phyloP scores from a whole-genome alignment of 53 echinoderm and acorn worm species.

The Temnopleurus reevesii region DNA sequence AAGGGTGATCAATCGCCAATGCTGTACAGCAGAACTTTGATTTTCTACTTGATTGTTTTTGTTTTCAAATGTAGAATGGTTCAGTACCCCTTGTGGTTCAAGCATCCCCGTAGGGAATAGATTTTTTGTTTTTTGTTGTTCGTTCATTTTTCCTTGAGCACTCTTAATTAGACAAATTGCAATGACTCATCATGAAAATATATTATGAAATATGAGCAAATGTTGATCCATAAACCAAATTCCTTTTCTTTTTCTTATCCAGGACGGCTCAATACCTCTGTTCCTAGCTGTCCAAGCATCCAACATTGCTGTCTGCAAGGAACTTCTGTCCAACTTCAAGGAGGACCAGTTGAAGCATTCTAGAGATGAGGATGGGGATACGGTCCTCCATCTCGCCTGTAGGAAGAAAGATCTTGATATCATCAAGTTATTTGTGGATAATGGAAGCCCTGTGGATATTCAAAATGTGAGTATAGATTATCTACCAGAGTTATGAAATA shows the following conservation, averaged over 20 bases:
- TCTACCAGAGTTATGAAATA: background rate
- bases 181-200: too few species aligned
- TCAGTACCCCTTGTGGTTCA: too few species aligned
- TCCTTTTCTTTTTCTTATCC: background rate
- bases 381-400: constrained; percentile 81
- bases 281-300: constrained; percentile 78
- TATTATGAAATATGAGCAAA: too few species aligned
- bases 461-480: constrained; percentile 77
- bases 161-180: too few species aligned
- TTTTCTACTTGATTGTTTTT: too few species aligned
- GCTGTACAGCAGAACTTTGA: too few species aligned
- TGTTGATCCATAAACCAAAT: too few species aligned
- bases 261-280: constrained; percentile 91
- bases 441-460: constrained; percentile 73
- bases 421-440: constrained; percentile 79
- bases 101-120: too few species aligned
- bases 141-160: too few species aligned
- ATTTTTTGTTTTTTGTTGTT: too few species aligned
- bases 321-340: constrained; percentile 71
- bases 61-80: too few species aligned
- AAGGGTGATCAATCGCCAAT: too few species aligned
- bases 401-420: constrained; percentile 83
- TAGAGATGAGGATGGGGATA: constrained; percentile 72
- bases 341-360: constrained; percentile 80
- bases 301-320: constrained; percentile 81